A percentile compares a stretch with the other conserved stretches of the same genome.
Evolutionary conservation across 1,140 invertebrate genomes (phyloP).

Genomic region (Drosophila bipectinata): DNA sequence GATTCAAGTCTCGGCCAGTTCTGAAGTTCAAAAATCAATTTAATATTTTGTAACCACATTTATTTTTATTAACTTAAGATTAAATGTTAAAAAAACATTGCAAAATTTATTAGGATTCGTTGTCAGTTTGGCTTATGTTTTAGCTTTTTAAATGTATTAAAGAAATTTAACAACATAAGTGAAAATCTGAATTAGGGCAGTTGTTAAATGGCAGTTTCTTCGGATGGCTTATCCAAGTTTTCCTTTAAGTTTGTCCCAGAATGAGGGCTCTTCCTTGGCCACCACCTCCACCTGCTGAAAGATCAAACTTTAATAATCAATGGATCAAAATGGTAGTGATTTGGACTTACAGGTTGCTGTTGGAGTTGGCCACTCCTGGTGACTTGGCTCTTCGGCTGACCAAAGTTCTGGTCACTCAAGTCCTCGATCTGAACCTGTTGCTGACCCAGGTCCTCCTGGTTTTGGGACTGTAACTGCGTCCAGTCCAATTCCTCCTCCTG

Average conservation of each 20-base stretch:
- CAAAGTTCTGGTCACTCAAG: slow-evolving; percentile 18
- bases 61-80: not conserved
- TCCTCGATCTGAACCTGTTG: slow-evolving; percentile 56
- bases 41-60: slow-evolving; percentile 4
- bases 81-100: slow-evolving; percentile 52
- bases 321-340: not conserved
- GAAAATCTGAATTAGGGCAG: not conserved
- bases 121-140: not conserved
- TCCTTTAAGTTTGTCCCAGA: slow-evolving; percentile 47
- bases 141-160: not conserved
- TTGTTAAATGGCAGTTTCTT: not conserved
- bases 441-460: slow-evolving; percentile 41
- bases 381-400: not conserved
- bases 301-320: not conserved
- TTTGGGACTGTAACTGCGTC: not conserved
- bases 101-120: not conserved
- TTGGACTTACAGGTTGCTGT: slow-evolving; percentile 12
- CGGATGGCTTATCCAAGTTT: slow-evolving; percentile 26
- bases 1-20: no score
- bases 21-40: no score
- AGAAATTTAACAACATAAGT: not conserved
- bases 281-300: slow-evolving; percentile 29
- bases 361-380: slow-evolving; percentile 24
- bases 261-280: slow-evolving; percentile 32
- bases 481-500: slow-evolving; percentile 22